Conservation (phyloP, 2,888 invertebrate species). For the Leptodirus hochenwartii region DNA sequence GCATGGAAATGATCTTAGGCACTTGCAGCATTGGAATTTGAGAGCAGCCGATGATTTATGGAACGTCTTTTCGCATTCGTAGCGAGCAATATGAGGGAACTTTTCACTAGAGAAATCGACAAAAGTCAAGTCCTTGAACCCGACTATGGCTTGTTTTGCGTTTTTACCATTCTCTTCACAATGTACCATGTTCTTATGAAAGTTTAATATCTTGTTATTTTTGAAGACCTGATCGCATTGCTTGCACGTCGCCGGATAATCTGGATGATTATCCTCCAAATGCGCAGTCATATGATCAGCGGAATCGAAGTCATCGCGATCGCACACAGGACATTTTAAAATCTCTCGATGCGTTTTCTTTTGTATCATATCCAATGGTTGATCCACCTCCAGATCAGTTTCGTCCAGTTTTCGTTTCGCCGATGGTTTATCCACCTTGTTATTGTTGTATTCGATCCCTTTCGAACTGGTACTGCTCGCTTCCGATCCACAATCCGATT, state of each 20-base stretch:
- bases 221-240: constrained; percentile 57
- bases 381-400: constrained; percentile 9
- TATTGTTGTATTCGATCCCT: constrained; percentile 26
- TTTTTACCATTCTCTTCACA: constrained; percentile 19
- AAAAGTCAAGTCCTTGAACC: constrained; percentile 54
- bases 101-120: constrained; percentile 67
- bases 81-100: constrained; percentile 59
- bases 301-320: constrained; percentile 38
- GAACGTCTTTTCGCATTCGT: constrained; percentile 48
- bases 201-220: constrained; percentile 49
- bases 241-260: constrained; percentile 45
- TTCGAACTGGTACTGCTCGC: constrained; percentile 20
- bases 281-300: constrained; percentile 41
- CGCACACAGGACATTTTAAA: constrained; percentile 43
- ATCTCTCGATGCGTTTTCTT: constrained; percentile 10
- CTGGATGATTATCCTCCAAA: constrained; percentile 45
- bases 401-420: constrained; percentile 24
- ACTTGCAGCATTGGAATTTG: constrained; percentile 50
- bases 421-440: constrained; percentile 22
- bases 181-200: constrained; percentile 49
- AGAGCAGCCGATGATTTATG: constrained; percentile 36
- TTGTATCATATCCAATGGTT: constrained; percentile 5
- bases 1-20: constrained; percentile 53
- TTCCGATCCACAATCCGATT: constrained; percentile 37
- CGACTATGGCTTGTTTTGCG: constrained; percentile 33